Evolutionary conservation across 1,140 invertebrate species (phyloP).

Genomic region (Drosophila biarmipes): DNA sequence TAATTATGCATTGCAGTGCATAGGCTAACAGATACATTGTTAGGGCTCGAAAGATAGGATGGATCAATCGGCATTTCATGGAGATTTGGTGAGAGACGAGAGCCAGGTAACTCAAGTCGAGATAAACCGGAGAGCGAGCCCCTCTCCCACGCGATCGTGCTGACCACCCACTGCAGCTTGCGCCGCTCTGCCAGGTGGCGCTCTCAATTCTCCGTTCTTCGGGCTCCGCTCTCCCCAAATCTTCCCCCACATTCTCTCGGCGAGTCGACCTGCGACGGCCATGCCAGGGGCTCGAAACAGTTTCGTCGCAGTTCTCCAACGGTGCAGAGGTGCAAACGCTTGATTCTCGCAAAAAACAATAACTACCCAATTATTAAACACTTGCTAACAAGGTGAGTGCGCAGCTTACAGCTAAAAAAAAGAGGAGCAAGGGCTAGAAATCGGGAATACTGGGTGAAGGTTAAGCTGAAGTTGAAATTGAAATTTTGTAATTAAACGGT

Average conservation of each 20-base stretch:
- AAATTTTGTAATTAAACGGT: conserved; percentile 7
- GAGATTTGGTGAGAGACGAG: background rate
- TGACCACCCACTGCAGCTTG: conserved; percentile 26
- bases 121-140: conserved; percentile 8
- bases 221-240: conserved; percentile 12
- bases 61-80: background rate
- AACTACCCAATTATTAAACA: conserved; percentile 46
- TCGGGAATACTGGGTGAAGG: conserved; percentile 11
- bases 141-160: conserved; percentile 22
- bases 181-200: conserved; percentile 14
- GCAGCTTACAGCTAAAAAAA: conserved; percentile 1
- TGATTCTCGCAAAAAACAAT: conserved; percentile 39
- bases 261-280: conserved; percentile 58
- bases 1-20: background rate
- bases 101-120: background rate
- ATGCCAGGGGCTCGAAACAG: conserved; percentile 48
- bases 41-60: background rate
- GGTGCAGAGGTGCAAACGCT: conserved; percentile 45
- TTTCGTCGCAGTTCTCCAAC: conserved; percentile 65
- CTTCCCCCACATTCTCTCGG: conserved; percentile 9
- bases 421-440: conserved; percentile 22
- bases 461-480: conserved; percentile 17
- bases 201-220: conserved; percentile 12
- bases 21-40: background rate
- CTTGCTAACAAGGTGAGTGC: conserved; percentile 65